Percentiles rank a stretch among this genome's conserved stretches.
Conservation (phyloP, 2,113 vertebrate genomes). For the Otis tarda region DNA sequence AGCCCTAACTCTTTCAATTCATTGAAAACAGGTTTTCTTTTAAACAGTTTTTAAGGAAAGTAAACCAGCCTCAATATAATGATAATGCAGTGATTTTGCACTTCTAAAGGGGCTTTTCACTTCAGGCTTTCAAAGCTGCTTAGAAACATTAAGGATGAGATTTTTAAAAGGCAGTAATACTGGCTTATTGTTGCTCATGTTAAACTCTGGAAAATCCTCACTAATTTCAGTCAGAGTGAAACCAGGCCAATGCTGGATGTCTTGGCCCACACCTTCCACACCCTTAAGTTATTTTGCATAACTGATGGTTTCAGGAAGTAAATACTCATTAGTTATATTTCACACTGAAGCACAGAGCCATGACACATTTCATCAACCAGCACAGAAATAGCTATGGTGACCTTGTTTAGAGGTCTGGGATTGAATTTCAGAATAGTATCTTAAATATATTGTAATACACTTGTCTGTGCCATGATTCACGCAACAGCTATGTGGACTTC, state of each 20-base stretch:
- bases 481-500: neutral
- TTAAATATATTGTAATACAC: neutral
- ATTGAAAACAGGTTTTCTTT: neutral
- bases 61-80: neutral
- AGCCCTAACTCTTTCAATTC: neutral
- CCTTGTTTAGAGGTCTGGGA: neutral
- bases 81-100: neutral
- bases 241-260: neutral
- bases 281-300: neutral
- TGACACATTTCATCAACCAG: neutral
- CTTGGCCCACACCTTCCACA: neutral
- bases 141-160: neutral
- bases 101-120: slow-evolving; percentile 8
- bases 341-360: neutral
- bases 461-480: neutral
- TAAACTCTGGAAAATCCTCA: neutral
- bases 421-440: neutral
- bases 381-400: neutral
- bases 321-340: neutral
- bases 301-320: neutral
- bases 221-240: neutral
- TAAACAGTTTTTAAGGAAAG: neutral
- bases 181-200: neutral
- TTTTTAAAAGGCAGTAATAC: neutral
- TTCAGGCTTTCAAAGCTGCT: slow-evolving; percentile 4